Percentiles rank a stretch among this genome's conserved stretches.
These are phyloP conservation scores for Chamaedrilus cognettii DNA, from an alignment of 2,888 invertebrate species.

Conservation along the genomic window DNA sequence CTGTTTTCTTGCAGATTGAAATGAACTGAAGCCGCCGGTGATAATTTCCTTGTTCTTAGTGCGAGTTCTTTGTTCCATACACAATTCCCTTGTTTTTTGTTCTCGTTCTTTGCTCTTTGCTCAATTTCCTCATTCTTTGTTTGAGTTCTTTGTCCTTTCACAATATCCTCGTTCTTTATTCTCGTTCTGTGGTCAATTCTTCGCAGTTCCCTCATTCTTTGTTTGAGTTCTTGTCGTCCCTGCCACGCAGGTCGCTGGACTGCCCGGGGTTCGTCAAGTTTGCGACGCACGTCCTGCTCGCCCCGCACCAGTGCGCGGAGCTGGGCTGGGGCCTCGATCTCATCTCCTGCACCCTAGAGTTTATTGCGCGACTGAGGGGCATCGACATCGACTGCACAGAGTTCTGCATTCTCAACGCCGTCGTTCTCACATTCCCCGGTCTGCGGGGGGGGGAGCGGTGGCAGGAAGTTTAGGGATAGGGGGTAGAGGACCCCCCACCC, in stretches of 20 bases:
- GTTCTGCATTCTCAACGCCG: conserved; percentile 55
- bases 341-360: conserved; percentile 53
- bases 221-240: too few species aligned
- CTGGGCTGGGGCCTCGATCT: conserved; percentile 57
- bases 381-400: conserved; percentile 52
- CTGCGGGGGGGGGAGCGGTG: too few species aligned
- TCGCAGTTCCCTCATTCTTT: neutral
- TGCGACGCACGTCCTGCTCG: conserved; percentile 51
- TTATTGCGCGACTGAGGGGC: conserved; percentile 48
- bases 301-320: conserved; percentile 43
- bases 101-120: neutral
- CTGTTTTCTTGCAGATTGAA: too few species aligned
- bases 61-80: neutral
- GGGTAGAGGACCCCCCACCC: neutral
- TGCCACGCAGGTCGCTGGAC: conserved; percentile 48
- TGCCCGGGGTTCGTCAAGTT: conserved; percentile 50
- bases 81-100: too few species aligned
- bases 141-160: too few species aligned
- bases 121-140: neutral
- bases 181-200: neutral
- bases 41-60: neutral
- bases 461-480: neutral
- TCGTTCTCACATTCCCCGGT: conserved; percentile 59
- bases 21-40: too few species aligned
- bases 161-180: neutral